Evolutionary conservation across 2,888 invertebrate species (phyloP), one percentile per base, ranked within the genome.

Genomic region (Poecilobothrus nobilitatus): DNA sequence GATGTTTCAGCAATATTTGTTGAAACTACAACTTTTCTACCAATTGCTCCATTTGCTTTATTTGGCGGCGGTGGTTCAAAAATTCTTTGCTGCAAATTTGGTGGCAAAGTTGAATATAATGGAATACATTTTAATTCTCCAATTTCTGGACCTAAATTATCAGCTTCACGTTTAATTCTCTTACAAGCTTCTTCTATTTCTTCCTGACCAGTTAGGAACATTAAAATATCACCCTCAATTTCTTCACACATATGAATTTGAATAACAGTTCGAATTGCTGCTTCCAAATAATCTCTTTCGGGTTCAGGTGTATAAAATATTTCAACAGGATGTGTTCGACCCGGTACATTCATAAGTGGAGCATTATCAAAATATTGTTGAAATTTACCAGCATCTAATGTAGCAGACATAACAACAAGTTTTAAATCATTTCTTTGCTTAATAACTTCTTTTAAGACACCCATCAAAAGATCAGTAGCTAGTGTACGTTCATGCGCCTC

Each of bases 131-230:
- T 97, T 65, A 99, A 82, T 79, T 98, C 97, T 0, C 99, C 99
- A 6, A 95, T 94, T 76, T 99, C 97, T 0, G 95, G 93, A 0
- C 98, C 98, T 64, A 99, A 83, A 82, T 95, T 96, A 76, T 98
- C 97, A 70, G 95, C 91, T 84, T 99, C 98, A 8, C 95, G 84
- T 80, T 96, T 95, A 70, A 99, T 95, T 74, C 97, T 84, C 79
- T 99, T 98, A 79, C 99, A 99, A 0, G 99, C 98, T 77, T 98
- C 98, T 81, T 99, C 99, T 69, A 99, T 99, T 84, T 99, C 98
- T 73, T 92, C 92, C 75, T 92, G 91, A 0, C 92, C 90, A 9
- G 94, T 94, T 63, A 97, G 85, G 79, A 98, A 98, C 68, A 98
- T 85, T 0, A 98, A 81, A 41, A 98, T 88, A 81, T 98, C 98